Percentiles rank a stretch among this genome's conserved stretches.
phyloP scores from a whole-genome alignment of 2,113 vertebrate species.

The Polypterus senegalus region DNA sequence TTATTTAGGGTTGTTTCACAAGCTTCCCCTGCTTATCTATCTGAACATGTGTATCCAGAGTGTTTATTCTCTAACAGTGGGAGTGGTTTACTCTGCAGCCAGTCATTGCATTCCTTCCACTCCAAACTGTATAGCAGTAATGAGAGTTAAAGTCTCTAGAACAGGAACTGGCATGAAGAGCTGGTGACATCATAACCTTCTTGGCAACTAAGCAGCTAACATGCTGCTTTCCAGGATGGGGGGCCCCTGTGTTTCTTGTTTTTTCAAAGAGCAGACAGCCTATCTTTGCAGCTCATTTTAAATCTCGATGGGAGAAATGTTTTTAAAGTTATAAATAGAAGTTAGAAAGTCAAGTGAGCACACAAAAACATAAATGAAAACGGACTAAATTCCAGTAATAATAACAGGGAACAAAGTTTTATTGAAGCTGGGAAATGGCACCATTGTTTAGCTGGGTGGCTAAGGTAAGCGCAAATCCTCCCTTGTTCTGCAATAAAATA shows the following conservation, averaged over 20 bases:
- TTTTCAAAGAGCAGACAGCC: no score
- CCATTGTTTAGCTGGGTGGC: conserved; percentile 70
- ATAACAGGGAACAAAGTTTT: not conserved
- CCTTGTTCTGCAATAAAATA: no score
- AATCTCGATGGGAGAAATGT: no score
- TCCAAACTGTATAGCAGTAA: conserved; percentile 15
- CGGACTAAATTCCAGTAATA: no score
- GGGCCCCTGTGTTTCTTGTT: conserved; percentile 3
- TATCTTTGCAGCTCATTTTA: no score
- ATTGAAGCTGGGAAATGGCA: conserved; percentile 46
- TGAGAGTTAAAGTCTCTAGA: conserved; percentile 2
- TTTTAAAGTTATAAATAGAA: no score
- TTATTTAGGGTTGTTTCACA: not conserved
- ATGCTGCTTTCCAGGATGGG: conserved; percentile 14
- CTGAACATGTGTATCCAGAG: no score
- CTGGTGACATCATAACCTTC: conserved; percentile 11
- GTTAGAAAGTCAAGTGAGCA: no score
- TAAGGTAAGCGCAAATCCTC: conserved; percentile 48
- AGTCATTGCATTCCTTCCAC: conserved; percentile 2
- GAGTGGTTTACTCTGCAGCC: no score
- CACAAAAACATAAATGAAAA: no score
- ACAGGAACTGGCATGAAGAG: conserved; percentile 5
- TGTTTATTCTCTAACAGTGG: no score
- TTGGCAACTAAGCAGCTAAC: conserved; percentile 14
- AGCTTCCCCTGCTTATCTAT: not conserved